These are phyloP conservation scores for Dendroctonus ponderosae DNA, from an alignment of 1,140 invertebrate genomes.

Conservation along the genomic window DNA sequence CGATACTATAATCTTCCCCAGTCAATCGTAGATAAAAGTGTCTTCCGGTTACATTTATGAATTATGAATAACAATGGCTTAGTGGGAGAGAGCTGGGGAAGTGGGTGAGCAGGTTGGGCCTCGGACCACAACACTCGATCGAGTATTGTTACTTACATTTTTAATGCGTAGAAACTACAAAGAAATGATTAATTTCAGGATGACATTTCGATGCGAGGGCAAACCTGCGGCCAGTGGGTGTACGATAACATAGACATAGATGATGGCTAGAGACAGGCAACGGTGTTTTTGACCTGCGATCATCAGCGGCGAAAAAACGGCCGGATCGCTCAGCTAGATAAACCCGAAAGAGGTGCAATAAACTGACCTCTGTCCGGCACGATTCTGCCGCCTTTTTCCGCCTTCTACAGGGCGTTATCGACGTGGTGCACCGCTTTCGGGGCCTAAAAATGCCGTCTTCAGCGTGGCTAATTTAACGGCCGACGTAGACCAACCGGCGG, in stretches of 20 bases:
- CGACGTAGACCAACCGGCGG: constrained; percentile 20
- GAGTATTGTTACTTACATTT: constrained; percentile 10
- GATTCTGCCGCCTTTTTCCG: constrained; percentile 25
- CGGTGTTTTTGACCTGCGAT: too few species aligned
- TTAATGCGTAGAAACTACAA: constrained; percentile 12
- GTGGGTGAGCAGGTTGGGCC: constrained; percentile 22
- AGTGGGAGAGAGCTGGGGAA: constrained; percentile 13
- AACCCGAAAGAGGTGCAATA: constrained; percentile 10
- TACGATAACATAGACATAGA: too few species aligned
- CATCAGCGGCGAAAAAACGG: too few species aligned
- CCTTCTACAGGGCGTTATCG: constrained; percentile 26
- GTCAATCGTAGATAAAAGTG: constrained; percentile 23
- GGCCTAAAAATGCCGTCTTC: constrained; percentile 21
- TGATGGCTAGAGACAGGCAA: too few species aligned
- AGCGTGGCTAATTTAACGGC: constrained; percentile 27
- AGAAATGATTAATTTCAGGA: constrained; percentile 12
- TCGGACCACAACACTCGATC: not conserved
- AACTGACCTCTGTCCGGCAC: constrained; percentile 28
- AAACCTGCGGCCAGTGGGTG: too few species aligned
- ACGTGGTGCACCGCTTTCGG: constrained; percentile 8
- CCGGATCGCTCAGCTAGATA: not conserved
- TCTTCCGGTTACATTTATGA: constrained; percentile 19
- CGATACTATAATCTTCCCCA: constrained; percentile 17
- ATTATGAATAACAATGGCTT: constrained; percentile 19
- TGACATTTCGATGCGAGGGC: not conserved